Conservation (phyloP, 2,888 invertebrate species). For the Scaptomyza cyrtandrae region DNA sequence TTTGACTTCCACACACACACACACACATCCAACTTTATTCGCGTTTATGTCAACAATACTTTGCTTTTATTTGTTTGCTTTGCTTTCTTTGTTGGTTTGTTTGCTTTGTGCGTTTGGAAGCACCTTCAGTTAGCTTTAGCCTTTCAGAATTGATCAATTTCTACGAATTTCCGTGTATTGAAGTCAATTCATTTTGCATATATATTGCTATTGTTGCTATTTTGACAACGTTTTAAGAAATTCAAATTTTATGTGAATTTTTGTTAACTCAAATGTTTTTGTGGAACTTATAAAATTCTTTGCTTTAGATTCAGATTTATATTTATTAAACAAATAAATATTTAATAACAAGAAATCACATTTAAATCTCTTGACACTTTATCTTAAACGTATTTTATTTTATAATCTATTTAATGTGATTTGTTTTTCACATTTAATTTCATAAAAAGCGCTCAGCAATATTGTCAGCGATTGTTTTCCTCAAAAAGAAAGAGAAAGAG, state of each 20-base stretch:
- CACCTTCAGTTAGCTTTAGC: slow-evolving; percentile 4
- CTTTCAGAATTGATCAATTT: neutral
- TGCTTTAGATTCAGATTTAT: too few species aligned
- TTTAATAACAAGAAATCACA: neutral
- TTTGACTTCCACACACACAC: slow-evolving; percentile 49
- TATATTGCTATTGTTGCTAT: neutral
- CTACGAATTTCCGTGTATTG: neutral
- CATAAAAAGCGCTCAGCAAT: neutral
- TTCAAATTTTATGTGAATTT: too few species aligned
- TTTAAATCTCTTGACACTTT: neutral
- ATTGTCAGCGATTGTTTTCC: neutral
- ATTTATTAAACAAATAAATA: too few species aligned
- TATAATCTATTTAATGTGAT: neutral
- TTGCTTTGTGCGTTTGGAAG: neutral
- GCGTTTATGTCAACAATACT: slow-evolving; percentile 20
- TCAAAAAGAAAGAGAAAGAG: neutral
- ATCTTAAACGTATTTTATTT: neutral
- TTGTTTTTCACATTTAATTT: neutral
- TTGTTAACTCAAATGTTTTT: too few species aligned
- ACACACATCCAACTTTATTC: slow-evolving; percentile 35
- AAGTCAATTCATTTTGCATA: slow-evolving; percentile 2
- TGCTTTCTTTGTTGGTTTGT: slow-evolving; percentile 3
- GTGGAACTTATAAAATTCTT: neutral
- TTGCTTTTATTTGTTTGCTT: slow-evolving; percentile 22
- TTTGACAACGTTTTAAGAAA: neutral